Conservation (phyloP, 1,140 invertebrate genomes). For the Meloidogyne hapla region DNA sequence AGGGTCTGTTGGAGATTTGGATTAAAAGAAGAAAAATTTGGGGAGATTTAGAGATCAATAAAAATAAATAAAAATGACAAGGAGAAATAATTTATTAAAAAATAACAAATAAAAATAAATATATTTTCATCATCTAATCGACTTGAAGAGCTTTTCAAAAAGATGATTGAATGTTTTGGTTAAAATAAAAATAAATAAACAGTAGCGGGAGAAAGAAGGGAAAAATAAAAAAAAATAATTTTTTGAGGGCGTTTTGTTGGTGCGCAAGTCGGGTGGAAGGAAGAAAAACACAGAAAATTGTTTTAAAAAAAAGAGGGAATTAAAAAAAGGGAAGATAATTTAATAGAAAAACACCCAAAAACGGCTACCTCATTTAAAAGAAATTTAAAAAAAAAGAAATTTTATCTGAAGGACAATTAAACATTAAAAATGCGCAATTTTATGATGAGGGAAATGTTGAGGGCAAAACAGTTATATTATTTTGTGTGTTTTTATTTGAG, state of each 20-base stretch:
- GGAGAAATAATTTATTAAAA: not conserved
- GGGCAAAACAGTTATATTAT: not conserved
- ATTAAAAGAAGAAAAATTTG: no score
- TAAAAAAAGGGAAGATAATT: not conserved
- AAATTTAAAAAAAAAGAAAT: not conserved
- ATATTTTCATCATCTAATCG: not conserved
- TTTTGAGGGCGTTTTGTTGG: not conserved
- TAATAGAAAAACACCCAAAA: not conserved
- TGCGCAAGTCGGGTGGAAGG: not conserved
- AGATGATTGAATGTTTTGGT: not conserved
- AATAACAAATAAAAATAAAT: not conserved
- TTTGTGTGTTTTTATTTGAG: no score
- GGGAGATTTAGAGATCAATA: not conserved
- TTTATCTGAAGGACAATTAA: not conserved
- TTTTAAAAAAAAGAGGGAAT: not conserved
- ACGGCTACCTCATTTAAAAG: not conserved
- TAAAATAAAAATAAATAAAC: not conserved
- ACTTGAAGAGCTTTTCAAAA: not conserved
- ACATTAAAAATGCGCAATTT: not conserved
- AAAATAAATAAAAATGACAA: no score
- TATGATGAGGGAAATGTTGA: not conserved
- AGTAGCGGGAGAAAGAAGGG: not conserved
- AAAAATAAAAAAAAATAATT: constrained; percentile 1
- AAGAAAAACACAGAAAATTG: not conserved
- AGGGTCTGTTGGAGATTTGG: no score